A percentile compares a stretch with the other conserved stretches of the same genome.
These are phyloP conservation scores for Parasteatoda tepidariorum DNA, from an alignment of 1,140 invertebrate genomes.

Conservation along the genomic window DNA sequence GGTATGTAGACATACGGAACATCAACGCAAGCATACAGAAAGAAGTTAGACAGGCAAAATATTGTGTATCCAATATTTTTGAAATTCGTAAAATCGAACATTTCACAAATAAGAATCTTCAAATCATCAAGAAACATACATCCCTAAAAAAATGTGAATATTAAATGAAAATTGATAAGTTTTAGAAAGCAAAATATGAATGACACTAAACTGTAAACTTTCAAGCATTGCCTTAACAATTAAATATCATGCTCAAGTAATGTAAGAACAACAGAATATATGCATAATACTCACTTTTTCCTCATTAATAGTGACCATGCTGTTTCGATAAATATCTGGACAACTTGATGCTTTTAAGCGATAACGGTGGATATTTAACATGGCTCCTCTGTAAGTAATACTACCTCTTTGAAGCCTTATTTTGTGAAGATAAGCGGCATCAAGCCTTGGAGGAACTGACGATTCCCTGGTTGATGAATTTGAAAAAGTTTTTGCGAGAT, in stretches of 20 bases:
- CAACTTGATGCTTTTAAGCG: slow-evolving; percentile 86
- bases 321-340: slow-evolving; percentile 90
- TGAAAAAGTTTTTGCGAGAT: not conserved
- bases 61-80: slow-evolving; percentile 79
- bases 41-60: slow-evolving; percentile 85
- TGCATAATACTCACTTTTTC: slow-evolving; percentile 67
- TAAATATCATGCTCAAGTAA: too few species aligned
- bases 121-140: slow-evolving; percentile 83
- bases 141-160: slow-evolving; percentile 74
- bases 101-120: slow-evolving; percentile 79
- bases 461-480: not conserved
- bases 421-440: slow-evolving; percentile 61
- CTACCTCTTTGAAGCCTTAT: slow-evolving; percentile 64
- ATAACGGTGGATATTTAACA: slow-evolving; percentile 82
- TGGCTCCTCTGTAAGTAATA: slow-evolving; percentile 83
- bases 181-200: not conserved
- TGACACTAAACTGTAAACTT: too few species aligned
- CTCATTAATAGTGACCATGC: slow-evolving; percentile 85
- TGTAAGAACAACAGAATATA: too few species aligned
- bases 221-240: too few species aligned
- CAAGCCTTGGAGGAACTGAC: slow-evolving; percentile 7
- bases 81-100: slow-evolving; percentile 84
- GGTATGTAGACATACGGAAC: slow-evolving; percentile 88
- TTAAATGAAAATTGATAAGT: not conserved
- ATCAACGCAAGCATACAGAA: slow-evolving; percentile 87